A percentile compares a stretch with the other conserved stretches of the same genome.
Evolutionary conservation across 2,797 vertebrate species (phyloP).

Genomic region (Decapterus maruadsi): DNA sequence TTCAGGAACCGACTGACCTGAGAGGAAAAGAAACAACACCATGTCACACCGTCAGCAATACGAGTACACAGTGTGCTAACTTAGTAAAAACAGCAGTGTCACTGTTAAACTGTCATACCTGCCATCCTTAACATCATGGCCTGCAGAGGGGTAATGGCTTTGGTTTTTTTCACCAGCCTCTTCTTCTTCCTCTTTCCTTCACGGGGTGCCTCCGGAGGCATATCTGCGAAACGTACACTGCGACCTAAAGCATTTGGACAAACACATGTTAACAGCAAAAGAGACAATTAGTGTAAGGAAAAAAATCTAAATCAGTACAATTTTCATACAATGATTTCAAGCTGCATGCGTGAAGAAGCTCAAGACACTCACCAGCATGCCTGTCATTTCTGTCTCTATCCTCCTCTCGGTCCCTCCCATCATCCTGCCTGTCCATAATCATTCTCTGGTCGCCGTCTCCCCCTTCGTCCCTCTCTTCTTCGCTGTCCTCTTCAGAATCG

Average conservation of each 20-base stretch:
- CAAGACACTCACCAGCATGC: conserved; percentile 68
- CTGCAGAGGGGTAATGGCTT: conserved; percentile 97
- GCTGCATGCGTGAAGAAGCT: neutral
- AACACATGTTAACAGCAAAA: neutral
- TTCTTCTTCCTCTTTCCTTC: conserved; percentile 90
- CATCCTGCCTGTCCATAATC: conserved; percentile 81
- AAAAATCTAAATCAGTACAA: neutral
- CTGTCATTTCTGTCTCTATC: conserved; percentile 77
- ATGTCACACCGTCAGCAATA: neutral
- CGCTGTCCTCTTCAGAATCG: conserved; percentile 93
- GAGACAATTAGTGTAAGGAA: neutral
- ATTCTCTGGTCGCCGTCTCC: conserved; percentile 72
- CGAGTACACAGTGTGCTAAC: neutral
- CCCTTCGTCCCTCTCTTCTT: conserved; percentile 82
- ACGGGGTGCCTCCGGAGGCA: conserved; percentile 82
- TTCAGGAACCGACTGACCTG: conserved; percentile 96
- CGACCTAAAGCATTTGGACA: conserved; percentile 82
- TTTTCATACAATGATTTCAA: neutral
- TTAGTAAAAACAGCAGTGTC: too few species aligned
- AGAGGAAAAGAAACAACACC: neutral
- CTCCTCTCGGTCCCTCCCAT: conserved; percentile 86
- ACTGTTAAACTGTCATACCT: conserved; percentile 79
- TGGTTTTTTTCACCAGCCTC: conserved; percentile 92
- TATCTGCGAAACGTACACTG: conserved; percentile 95
- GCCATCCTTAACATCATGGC: conserved; percentile 99